These are phyloP conservation scores for Pyrgus malvae DNA, from an alignment of 2,888 invertebrate genomes.

Conservation along the genomic window DNA sequence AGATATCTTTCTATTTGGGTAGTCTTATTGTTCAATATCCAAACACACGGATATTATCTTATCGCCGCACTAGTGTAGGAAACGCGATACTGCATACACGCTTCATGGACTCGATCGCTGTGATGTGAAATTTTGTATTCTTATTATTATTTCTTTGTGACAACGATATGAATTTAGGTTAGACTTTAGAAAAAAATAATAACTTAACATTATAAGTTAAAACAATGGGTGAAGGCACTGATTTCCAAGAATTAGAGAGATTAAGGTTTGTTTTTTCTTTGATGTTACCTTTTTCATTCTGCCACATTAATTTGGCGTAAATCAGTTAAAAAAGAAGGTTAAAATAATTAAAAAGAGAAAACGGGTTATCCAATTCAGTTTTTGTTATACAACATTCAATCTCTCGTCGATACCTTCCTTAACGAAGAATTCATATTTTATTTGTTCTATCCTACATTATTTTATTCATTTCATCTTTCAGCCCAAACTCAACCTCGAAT, in stretches of 20 bases:
- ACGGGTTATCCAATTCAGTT: too few relatives aligned
- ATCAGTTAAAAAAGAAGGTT: too few relatives aligned
- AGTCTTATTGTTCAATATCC: conserved; percentile 58
- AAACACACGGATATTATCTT: conserved; percentile 63
- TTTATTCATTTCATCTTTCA: not conserved
- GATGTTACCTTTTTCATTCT: not conserved
- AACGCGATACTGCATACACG: conserved; percentile 53
- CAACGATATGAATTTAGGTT: conserved; percentile 31
- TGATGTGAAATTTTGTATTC: conserved; percentile 48
- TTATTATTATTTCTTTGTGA: conserved; percentile 26
- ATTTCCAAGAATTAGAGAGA: conserved; percentile 64
- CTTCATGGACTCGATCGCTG: conserved; percentile 43
- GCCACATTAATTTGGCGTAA: too few relatives aligned
- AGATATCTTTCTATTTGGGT: conserved; percentile 52
- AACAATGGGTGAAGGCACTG: conserved; percentile 61
- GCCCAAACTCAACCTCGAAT: conserved; percentile 34
- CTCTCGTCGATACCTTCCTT: too few relatives aligned
- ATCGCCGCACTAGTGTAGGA: conserved; percentile 64
- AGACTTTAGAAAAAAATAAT: not conserved
- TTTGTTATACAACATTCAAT: too few relatives aligned
- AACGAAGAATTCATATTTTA: not conserved
- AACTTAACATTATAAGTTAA: not conserved
- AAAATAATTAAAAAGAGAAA: too few relatives aligned
- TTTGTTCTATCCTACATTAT: not conserved
- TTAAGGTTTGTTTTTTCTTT: conserved; percentile 52